Conservation (phyloP, 2,888 invertebrate genomes). For the Drosophila subquinaria region DNA sequence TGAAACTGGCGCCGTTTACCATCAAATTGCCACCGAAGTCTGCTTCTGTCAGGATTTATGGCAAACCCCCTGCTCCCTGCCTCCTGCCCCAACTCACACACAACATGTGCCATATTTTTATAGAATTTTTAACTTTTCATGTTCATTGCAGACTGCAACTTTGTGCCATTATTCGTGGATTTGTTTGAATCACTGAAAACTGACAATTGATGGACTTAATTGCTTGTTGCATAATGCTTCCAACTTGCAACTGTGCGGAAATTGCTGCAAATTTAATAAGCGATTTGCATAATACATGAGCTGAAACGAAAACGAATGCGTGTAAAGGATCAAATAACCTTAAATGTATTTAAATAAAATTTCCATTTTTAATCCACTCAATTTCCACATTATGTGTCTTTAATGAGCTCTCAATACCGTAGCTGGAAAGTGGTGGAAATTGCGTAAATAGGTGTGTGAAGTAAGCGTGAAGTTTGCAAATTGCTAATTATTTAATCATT, state of each 20-base stretch:
- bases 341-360: constrained; percentile 5
- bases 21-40: constrained; percentile 48
- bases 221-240: constrained; percentile 12
- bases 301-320: background rate
- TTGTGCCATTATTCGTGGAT: constrained; percentile 41
- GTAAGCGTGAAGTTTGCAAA: background rate
- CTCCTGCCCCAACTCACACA: background rate
- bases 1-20: constrained; percentile 51
- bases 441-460: background rate
- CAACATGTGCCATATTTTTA: constrained; percentile 23
- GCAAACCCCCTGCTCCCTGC: background rate
- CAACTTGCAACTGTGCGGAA: background rate
- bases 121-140: constrained; percentile 28
- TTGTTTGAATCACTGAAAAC: constrained; percentile 21
- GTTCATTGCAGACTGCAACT: constrained; percentile 26
- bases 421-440: constrained; percentile 8
- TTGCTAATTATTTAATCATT: constrained; percentile 17
- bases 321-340: background rate
- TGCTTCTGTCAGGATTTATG: constrained; percentile 30
- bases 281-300: constrained; percentile 29
- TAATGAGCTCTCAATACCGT: constrained; percentile 20
- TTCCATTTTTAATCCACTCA: constrained; percentile 13
- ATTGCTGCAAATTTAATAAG: constrained; percentile 35
- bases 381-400: constrained; percentile 3
- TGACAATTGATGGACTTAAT: constrained; percentile 43